phyloP scores from a whole-genome alignment of 2,113 vertebrate genomes.

The Craseonycteris thonglongyai region DNA sequence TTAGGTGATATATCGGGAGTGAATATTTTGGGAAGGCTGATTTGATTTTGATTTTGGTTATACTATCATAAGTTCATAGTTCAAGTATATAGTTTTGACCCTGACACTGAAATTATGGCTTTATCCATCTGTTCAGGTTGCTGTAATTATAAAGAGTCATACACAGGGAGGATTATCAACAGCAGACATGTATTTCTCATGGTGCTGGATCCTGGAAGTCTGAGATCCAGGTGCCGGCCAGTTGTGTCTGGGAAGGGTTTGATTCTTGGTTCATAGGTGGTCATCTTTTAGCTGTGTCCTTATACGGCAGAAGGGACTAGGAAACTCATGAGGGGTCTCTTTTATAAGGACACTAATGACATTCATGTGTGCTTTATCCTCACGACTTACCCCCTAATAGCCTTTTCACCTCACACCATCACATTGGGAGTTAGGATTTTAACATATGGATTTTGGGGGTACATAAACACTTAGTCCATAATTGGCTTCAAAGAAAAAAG shows the following conservation, averaged over 20 bases:
- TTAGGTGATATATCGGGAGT: not conserved
- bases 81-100: not conserved
- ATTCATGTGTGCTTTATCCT: not conserved
- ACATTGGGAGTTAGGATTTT: not conserved
- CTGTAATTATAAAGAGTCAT: not conserved
- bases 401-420: not conserved
- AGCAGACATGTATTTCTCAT: not conserved
- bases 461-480: not conserved
- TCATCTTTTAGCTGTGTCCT: not conserved
- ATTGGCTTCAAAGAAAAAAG: not conserved
- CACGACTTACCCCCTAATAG: not conserved
- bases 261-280: not conserved
- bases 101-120: conserved; percentile 4
- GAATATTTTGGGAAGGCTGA: not conserved
- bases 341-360: not conserved
- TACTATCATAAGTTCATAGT: not conserved
- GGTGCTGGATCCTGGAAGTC: not conserved
- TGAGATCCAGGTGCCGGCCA: not conserved
- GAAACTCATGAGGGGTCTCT: not conserved
- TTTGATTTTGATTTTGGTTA: conserved; percentile 24
- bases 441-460: not conserved
- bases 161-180: not conserved
- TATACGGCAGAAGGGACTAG: not conserved
- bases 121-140: not conserved
- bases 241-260: too few species aligned